Evolutionary conservation across 2,888 invertebrate species (phyloP), one percentile per base, ranked within the genome.

Genomic region (Ormia ochracea): DNA sequence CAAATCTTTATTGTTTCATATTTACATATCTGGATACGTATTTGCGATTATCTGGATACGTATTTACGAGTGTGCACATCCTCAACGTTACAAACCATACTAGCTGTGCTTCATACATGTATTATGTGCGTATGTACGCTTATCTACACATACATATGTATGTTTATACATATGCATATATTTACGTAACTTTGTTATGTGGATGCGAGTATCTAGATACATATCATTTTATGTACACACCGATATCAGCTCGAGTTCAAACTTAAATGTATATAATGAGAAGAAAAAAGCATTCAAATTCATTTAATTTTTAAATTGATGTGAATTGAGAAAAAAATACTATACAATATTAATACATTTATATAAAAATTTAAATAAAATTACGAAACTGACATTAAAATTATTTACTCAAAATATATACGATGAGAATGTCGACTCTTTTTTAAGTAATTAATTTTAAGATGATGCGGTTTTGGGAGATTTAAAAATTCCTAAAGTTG

Each of bases 261-360:
- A 65, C 73, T 73, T 54, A 72, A 73, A 65, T 65, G 52, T 50
- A 26, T 54, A 75, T 68, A 65, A 58, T 58, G 38, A 69, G 48
- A n/a, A n/a, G n/a, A 63, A 74, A 72, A 63, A 54, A 45, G n/a
- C 1, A 77, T 54, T 76, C 23, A 75, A 63, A 45, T 76, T 61
- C 54, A 61, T 75, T 58, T 74, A 17, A 52, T 66, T 59, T 59
- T 58, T 7, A 75, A 75, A 59, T 59, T 66, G 58, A 76, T 61
- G 50, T 38, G 26, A 45, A 65, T 56, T 43, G 26, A 41, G 43
- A 23, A 50, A 58, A 70, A 56, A 41, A 36, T 21, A n/a, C 10
- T 14, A 9, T 3, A 70, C 43, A 52, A 61, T 50, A 52, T 52
- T 28, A 48, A 48, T 59, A 61, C 36, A 73, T 63, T 45, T 63